phyloP scores from a whole-genome alignment of 2,888 invertebrate species.

The Cataglyphis livida region DNA sequence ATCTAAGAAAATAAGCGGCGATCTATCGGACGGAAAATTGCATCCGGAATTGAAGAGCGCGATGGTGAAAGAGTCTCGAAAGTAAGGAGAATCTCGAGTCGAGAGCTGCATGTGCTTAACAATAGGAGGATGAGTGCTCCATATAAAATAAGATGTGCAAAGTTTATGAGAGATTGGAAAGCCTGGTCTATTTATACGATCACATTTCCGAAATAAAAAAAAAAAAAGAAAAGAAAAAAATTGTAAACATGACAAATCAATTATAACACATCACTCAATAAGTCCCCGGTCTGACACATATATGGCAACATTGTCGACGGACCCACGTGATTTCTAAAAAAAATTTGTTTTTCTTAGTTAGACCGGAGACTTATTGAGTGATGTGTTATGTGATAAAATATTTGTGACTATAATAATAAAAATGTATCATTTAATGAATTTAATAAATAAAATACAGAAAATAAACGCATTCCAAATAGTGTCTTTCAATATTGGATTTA shows the following conservation, averaged over 20 bases:
- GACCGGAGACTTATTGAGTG: no score
- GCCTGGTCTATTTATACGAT: background rate
- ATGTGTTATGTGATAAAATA: background rate
- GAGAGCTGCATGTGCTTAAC: slow-evolving; percentile 36
- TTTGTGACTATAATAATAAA: background rate
- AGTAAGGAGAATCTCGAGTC: slow-evolving; percentile 40
- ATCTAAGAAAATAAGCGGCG: slow-evolving; percentile 54
- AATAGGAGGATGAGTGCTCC: slow-evolving; percentile 20
- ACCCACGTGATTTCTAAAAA: no score
- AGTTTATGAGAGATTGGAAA: background rate
- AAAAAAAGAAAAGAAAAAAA: background rate
- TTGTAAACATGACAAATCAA: background rate
- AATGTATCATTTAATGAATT: background rate
- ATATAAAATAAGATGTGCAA: slow-evolving; percentile 16
- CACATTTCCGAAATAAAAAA: background rate
- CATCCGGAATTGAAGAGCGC: slow-evolving; percentile 45
- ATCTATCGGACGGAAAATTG: slow-evolving; percentile 54
- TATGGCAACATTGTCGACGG: no score
- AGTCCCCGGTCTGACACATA: no score
- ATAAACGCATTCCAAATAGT: background rate
- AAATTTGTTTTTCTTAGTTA: no score
- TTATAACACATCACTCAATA: no score
- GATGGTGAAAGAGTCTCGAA: slow-evolving; percentile 14
- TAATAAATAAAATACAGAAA: background rate
- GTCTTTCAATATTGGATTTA: background rate